phyloP scores from a whole-genome alignment of 2,113 vertebrate species.

The Tachysurus vachellii region DNA sequence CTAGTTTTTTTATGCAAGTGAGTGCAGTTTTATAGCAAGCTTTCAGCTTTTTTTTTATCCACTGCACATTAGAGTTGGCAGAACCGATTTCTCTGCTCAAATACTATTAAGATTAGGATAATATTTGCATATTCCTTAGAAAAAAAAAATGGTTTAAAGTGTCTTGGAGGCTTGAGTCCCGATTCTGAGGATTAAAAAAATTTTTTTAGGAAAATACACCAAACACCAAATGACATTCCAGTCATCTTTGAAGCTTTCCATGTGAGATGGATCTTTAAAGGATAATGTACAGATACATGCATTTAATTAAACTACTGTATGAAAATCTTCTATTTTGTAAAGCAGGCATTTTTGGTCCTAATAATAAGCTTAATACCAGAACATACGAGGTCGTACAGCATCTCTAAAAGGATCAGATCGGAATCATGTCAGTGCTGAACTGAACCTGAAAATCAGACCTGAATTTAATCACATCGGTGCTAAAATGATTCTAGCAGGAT shows the following conservation, averaged over 20 bases:
- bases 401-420: no score
- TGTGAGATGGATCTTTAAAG: not conserved
- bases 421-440: no score
- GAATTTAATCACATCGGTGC: no score
- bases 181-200: not conserved
- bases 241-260: not conserved
- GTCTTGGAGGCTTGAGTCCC: not conserved
- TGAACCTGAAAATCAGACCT: no score
- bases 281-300: not conserved
- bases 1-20: not conserved
- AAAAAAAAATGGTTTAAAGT: not conserved
- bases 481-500: no score
- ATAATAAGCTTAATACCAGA: no score
- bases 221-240: not conserved
- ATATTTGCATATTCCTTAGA: not conserved
- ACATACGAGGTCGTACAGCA: no score
- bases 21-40: conserved; percentile 8
- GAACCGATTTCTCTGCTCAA: not conserved
- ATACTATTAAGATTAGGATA: not conserved
- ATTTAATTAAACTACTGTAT: not conserved
- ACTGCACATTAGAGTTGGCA: conserved; percentile 3
- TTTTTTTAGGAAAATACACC: not conserved
- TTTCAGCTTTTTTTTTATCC: not conserved
- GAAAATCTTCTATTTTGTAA: not conserved
- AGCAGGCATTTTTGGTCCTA: not conserved